Evolutionary conservation across 2,888 invertebrate genomes (phyloP).

Genomic region (Teleiodes luculella): DNA sequence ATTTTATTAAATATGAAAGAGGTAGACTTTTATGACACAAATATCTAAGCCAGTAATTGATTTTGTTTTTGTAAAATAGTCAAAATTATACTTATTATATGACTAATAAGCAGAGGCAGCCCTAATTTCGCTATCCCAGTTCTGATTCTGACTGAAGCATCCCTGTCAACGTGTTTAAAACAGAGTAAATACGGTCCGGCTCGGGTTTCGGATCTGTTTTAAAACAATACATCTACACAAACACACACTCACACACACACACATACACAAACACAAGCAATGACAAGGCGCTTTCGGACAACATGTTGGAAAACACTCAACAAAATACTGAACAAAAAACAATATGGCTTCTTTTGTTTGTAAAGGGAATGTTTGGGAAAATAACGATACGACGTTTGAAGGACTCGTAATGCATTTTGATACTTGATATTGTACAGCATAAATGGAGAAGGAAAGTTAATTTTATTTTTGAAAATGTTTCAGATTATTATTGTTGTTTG

Average conservation of each 20-base stretch:
- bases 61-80: no score
- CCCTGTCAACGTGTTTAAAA: conserved; percentile 65
- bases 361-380: background rate
- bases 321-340: background rate
- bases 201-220: conserved; percentile 61
- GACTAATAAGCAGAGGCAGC: no score
- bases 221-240: conserved; percentile 45
- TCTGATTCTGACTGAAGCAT: conserved; percentile 32
- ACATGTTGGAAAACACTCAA: conserved; percentile 33
- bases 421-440: background rate
- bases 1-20: no score
- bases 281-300: conserved; percentile 44
- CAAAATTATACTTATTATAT: no score
- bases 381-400: background rate
- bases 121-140: conserved; percentile 27
- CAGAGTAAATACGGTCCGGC: conserved; percentile 57
- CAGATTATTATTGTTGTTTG: no score
- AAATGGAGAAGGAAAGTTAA: no score
- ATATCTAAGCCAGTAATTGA: no score
- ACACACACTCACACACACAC: background rate
- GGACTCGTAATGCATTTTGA: background rate
- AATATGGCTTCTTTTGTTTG: background rate
- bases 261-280: background rate
- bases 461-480: no score
- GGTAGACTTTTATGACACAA: no score